phyloP scores from a whole-genome alignment of 2,888 invertebrate species.

The Caenorhabditis virilis region DNA sequence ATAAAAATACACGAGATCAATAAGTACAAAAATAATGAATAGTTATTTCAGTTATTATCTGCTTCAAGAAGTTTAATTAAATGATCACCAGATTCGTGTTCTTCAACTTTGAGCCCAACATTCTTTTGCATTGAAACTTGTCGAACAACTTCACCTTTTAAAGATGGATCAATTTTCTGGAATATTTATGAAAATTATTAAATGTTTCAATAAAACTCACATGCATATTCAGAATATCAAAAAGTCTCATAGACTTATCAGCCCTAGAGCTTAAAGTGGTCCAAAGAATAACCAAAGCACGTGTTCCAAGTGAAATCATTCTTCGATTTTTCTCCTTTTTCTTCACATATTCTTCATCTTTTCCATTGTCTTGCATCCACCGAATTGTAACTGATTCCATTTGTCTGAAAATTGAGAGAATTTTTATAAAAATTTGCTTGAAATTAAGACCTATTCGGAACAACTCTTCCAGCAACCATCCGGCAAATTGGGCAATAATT shows the following conservation, averaged over 20 bases:
- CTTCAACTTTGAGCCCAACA: slow-evolving; percentile 3
- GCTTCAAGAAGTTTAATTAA: neutral
- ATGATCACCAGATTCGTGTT: neutral
- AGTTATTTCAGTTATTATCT: too few relatives aligned
- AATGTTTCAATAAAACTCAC: slow-evolving; percentile 74
- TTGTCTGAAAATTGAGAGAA: slow-evolving; percentile 15
- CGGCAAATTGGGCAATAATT: slow-evolving; percentile 30
- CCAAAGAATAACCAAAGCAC: slow-evolving; percentile 16
- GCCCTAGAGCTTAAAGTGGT: neutral
- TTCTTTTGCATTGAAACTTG: slow-evolving; percentile 4
- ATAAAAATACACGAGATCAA: too few relatives aligned
- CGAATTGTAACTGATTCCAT: slow-evolving; percentile 23
- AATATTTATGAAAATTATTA: too few relatives aligned
- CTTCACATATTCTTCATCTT: slow-evolving; percentile 2
- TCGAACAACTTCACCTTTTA: slow-evolving; percentile 1
- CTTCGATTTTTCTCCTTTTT: slow-evolving; percentile 7
- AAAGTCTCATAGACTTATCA: slow-evolving; percentile 84
- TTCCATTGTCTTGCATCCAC: slow-evolving; percentile 4
- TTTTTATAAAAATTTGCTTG: neutral
- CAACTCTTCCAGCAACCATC: slow-evolving; percentile 7
- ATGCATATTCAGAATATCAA: slow-evolving; percentile 83
- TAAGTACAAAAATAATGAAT: too few relatives aligned
- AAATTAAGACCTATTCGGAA: slow-evolving; percentile 18
- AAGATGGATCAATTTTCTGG: neutral
- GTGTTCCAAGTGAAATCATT: slow-evolving; percentile 9